Conservation (phyloP, 2,888 invertebrate genomes). For the Myopa testacea region DNA sequence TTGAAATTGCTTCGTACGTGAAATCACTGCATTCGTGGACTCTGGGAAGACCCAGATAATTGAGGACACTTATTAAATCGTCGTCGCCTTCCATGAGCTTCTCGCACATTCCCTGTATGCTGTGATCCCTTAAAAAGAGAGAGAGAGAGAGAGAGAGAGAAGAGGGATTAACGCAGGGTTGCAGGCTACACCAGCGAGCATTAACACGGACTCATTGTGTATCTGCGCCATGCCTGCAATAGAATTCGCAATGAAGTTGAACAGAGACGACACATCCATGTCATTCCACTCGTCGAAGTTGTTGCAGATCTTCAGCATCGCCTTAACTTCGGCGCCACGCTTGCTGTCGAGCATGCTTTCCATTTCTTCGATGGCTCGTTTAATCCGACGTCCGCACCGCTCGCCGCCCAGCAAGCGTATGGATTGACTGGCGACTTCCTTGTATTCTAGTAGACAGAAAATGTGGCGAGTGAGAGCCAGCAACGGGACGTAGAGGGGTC, state of each 20-base stretch:
- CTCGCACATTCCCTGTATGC: slow-evolving; percentile 53
- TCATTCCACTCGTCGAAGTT: slow-evolving; percentile 59
- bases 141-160: slow-evolving; percentile 3
- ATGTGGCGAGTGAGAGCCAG: too few relatives aligned
- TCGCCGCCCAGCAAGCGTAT: slow-evolving; percentile 60
- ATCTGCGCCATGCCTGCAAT: slow-evolving; percentile 61
- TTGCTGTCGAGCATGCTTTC: slow-evolving; percentile 58
- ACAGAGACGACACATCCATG: slow-evolving; percentile 62
- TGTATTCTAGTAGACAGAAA: slow-evolving; percentile 58
- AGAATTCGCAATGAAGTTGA: slow-evolving; percentile 59
- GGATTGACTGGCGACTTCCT: slow-evolving; percentile 64
- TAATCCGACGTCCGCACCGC: slow-evolving; percentile 61
- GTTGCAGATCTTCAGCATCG: slow-evolving; percentile 62
- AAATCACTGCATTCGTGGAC: slow-evolving; percentile 53
- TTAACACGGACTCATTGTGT: slow-evolving; percentile 49
- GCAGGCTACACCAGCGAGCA: slow-evolving; percentile 41
- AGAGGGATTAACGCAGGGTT: neutral
- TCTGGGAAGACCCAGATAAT: slow-evolving; percentile 47
- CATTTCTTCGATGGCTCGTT: slow-evolving; percentile 60
- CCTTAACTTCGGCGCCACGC: slow-evolving; percentile 57
- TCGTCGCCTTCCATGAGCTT: slow-evolving; percentile 53
- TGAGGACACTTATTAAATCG: slow-evolving; percentile 58
- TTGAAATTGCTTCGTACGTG: slow-evolving; percentile 53
- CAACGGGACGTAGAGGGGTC: slow-evolving; percentile 6
- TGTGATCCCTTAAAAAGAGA: slow-evolving; percentile 48